Evolutionary conservation across 2,113 vertebrate genomes (phyloP), one percentile per base, ranked within the genome.

Genomic region (Vidua chalybeata): DNA sequence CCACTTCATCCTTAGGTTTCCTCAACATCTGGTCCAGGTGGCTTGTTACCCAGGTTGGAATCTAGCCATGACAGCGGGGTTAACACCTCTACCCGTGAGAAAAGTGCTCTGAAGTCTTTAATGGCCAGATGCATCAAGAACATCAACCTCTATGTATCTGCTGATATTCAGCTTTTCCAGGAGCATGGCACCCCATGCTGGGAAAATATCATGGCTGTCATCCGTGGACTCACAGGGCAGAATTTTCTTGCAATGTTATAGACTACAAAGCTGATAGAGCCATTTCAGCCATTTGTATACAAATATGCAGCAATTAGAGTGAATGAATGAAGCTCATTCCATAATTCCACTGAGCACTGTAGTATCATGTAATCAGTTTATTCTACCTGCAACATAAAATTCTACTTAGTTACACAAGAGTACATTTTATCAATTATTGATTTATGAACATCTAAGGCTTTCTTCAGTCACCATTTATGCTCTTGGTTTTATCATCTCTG

Each of bases 341-440:
- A 69, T 96, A 96, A 96, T 96, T 97, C 93, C 93, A 92, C 85
- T 63, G 91, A 96, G 90, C 81, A 79, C 88, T 56, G 43, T 68
- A 95, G 66, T 89, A 94, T 89, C 73, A 84, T 87, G 79, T 94
- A 96, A 97, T 96, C 92, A 94, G 89, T 97, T 97, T 97, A 97
- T 96, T 96, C 78, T 86, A 95, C 87, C 89, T 94, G 91, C 92
- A 93, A 91, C 94, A 96, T 96, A 93, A 96, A 96, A 97, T 89
- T 90, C 93, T 91, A 87, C 94, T 96, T 97, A 95, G 96, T 93
- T 98, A 95, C 95, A 97, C 95, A 84, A 67, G 88, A 95, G 74
- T 93, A 96, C 59, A 1, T 96, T 97, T 97, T 97, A 97, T 97
- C 95, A 97, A 90, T 97, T 97, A 97, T 96, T 97, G 97, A 97